Conservation (phyloP, 2,888 invertebrate species). For the Sericinus montela region DNA sequence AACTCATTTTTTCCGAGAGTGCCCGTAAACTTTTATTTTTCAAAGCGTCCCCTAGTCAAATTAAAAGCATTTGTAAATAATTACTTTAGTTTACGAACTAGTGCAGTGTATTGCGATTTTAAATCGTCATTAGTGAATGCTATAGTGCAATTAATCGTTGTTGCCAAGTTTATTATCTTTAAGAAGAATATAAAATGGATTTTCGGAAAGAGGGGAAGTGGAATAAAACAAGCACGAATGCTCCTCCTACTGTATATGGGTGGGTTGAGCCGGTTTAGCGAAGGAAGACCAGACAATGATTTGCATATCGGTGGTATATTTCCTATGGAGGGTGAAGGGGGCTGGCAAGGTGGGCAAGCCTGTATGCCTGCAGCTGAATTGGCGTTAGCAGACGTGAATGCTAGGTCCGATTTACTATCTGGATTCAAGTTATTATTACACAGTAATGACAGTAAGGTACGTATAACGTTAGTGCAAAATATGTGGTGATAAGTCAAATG, state of each 20-base stretch:
- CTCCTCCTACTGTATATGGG: conserved; percentile 56
- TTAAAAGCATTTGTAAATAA: conserved; percentile 61
- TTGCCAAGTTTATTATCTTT: conserved; percentile 63
- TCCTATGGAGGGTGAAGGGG: conserved; percentile 96
- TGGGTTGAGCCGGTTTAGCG: conserved; percentile 51
- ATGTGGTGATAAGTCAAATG: too few relatives aligned
- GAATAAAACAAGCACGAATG: conserved; percentile 36
- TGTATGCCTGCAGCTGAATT: conserved; percentile 98
- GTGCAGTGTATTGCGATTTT: conserved; percentile 60
- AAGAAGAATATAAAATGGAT: conserved; percentile 38
- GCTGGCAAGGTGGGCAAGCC: conserved; percentile 99
- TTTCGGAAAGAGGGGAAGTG: conserved; percentile 23
- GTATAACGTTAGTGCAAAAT: too few relatives aligned
- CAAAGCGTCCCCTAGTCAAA: conserved; percentile 76
- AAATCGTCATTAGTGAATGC: conserved; percentile 67
- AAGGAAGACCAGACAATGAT: conserved; percentile 82
- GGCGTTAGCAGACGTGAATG: conserved; percentile 97
- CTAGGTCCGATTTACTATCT: conserved; percentile 90
- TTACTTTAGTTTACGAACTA: conserved; percentile 66
- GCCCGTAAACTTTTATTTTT: conserved; percentile 65
- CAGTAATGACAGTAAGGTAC: conserved; percentile 97
- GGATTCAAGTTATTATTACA: conserved; percentile 94
- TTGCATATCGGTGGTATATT: conserved; percentile 98
- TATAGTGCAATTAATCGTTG: conserved; percentile 74
- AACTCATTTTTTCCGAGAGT: conserved; percentile 45